Conservation (phyloP, 2,888 invertebrate species). For the Odontocerum albicorne region DNA sequence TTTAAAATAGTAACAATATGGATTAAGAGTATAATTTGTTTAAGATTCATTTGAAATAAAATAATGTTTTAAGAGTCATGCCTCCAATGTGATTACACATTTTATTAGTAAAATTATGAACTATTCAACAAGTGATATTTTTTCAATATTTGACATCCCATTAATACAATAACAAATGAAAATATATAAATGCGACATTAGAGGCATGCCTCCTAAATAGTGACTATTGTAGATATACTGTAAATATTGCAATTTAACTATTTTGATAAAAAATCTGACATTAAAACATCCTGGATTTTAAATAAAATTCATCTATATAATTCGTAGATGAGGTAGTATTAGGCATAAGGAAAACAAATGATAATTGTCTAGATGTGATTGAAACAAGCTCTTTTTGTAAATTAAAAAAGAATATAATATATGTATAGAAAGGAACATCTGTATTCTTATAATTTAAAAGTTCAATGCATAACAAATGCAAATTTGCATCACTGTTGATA, state of each 20-base stretch:
- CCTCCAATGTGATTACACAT: not conserved
- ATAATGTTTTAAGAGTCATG: slow-evolving; percentile 1
- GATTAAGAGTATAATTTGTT: too few species aligned
- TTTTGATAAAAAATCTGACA: slow-evolving; percentile 17
- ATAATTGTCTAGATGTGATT: too few species aligned
- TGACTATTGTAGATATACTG: not conserved
- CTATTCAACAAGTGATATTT: not conserved
- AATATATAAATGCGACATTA: not conserved
- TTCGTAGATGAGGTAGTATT: slow-evolving; percentile 36
- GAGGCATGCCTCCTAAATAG: not conserved
- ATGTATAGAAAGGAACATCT: too few species aligned
- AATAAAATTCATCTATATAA: slow-evolving; percentile 35
- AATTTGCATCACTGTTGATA: too few species aligned
- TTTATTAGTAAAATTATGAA: slow-evolving; percentile 6
- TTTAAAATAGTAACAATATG: too few species aligned
- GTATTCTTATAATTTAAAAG: too few species aligned
- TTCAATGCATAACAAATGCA: too few species aligned
- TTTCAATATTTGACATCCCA: not conserved
- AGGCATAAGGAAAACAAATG: slow-evolving; percentile 25
- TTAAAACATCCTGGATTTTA: slow-evolving; percentile 24
- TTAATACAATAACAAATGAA: slow-evolving; percentile 2
- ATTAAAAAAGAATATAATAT: too few species aligned
- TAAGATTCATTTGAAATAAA: too few species aligned
- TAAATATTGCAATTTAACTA: slow-evolving; percentile 16
- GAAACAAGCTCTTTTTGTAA: too few species aligned